Conservation (phyloP, 2,113 vertebrate species). For the Seriola rivoliana region DNA sequence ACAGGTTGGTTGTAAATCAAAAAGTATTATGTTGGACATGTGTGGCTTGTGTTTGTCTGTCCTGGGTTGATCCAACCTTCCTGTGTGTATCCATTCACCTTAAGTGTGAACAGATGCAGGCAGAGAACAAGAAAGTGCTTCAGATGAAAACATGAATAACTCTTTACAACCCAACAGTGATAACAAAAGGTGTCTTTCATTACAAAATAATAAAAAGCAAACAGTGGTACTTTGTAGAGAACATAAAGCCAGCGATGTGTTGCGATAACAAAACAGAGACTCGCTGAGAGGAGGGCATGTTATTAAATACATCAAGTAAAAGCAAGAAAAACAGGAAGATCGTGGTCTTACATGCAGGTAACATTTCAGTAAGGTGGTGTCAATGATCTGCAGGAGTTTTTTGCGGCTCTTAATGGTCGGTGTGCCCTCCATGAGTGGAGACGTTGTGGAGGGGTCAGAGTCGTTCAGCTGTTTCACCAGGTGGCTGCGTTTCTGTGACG, state of each 20-base stretch:
- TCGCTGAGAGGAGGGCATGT: neutral
- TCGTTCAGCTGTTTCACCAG: slow-evolving; percentile 97
- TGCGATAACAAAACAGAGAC: neutral
- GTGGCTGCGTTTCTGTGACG: slow-evolving; percentile 94
- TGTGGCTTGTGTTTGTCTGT: neutral
- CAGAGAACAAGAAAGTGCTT: neutral
- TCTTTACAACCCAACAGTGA: neutral
- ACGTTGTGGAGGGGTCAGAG: slow-evolving; percentile 93
- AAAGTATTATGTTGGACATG: neutral
- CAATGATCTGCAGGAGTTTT: slow-evolving; percentile 97
- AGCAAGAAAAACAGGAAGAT: neutral
- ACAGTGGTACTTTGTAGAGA: neutral
- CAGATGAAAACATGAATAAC: neutral
- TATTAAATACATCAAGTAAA: neutral
- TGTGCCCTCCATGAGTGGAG: slow-evolving; percentile 96
- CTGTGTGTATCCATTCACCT: neutral
- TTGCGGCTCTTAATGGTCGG: slow-evolving; percentile 98
- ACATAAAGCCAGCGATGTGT: neutral
- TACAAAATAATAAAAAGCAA: neutral
- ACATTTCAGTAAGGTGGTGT: slow-evolving; percentile 96
- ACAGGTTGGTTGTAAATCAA: neutral
- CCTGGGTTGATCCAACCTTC: neutral
- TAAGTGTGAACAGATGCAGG: neutral
- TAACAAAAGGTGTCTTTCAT: neutral
- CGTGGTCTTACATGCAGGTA: slow-evolving; percentile 92